These are phyloP conservation scores for Phortica magna DNA, from an alignment of 2,888 invertebrate genomes.

Conservation along the genomic window DNA sequence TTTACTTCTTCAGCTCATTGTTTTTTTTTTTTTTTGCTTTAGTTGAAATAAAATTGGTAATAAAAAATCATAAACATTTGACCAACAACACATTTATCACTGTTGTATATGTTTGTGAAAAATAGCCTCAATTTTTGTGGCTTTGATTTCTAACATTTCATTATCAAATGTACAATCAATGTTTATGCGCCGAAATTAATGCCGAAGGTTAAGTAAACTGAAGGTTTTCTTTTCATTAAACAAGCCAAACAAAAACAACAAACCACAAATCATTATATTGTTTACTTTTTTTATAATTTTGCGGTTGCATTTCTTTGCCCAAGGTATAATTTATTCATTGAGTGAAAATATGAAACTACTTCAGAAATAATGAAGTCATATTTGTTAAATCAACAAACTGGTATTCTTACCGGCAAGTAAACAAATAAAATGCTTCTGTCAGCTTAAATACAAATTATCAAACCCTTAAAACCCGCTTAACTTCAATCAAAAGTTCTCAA, in stretches of 20 bases:
- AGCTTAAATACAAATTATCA: conserved; percentile 23
- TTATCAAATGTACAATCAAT: background rate
- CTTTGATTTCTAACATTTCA: background rate
- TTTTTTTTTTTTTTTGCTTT: no score
- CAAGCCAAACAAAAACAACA: conserved; percentile 36
- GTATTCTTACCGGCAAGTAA: conserved; percentile 1
- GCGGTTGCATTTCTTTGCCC: conserved; percentile 51
- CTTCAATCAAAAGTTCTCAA: conserved; percentile 21
- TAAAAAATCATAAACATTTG: background rate
- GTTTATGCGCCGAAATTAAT: background rate
- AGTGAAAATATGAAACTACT: conserved; percentile 50
- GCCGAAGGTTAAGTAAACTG: background rate
- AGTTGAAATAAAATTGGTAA: no score
- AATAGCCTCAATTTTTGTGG: background rate
- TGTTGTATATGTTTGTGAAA: no score
- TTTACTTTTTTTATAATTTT: background rate
- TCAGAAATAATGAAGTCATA: conserved; percentile 65
- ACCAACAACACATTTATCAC: conserved; percentile 14
- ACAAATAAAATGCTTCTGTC: background rate
- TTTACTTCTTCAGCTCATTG: background rate
- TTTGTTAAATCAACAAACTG: conserved; percentile 57
- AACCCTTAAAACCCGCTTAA: conserved; percentile 35
- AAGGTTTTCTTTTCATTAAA: background rate
- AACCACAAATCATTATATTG: conserved; percentile 50
- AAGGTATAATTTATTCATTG: conserved; percentile 22